phyloP scores from a whole-genome alignment of 2,797 vertebrate genomes.

The Synaphobranchus kaupii region DNA sequence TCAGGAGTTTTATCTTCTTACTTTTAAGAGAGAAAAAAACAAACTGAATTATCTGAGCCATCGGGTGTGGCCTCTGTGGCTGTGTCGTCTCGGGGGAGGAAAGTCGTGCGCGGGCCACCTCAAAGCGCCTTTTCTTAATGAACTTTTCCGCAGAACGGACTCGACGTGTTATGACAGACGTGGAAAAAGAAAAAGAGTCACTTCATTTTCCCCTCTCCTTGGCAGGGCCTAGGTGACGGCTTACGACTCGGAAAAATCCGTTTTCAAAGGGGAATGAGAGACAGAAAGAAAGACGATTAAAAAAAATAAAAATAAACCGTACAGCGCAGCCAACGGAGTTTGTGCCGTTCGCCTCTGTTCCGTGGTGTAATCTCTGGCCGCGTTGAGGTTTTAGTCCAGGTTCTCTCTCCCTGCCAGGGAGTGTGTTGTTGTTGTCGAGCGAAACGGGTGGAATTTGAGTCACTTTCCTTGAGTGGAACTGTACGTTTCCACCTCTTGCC shows the following conservation, averaged over 20 bases:
- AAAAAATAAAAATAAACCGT: conserved; percentile 11
- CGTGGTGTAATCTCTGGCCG: conserved; percentile 41
- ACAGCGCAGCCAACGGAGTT: conserved; percentile 28
- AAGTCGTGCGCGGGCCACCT: conserved; percentile 43
- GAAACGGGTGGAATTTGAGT: conserved; percentile 30
- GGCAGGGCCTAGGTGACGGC: conserved; percentile 30
- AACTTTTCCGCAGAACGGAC: conserved; percentile 39
- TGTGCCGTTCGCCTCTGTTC: conserved; percentile 42
- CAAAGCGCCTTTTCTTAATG: conserved; percentile 46
- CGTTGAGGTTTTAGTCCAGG: conserved; percentile 29
- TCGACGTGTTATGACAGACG: conserved; percentile 49
- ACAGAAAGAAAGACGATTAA: background rate
- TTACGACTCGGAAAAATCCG: conserved; percentile 35
- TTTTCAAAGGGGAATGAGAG: conserved; percentile 25
- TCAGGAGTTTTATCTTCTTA: conserved; percentile 33
- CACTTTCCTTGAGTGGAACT: conserved; percentile 47
- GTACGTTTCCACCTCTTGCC: conserved; percentile 40
- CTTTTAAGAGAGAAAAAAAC: conserved; percentile 32
- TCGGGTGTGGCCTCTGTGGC: conserved; percentile 18
- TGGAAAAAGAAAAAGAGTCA: conserved; percentile 43
- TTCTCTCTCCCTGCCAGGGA: conserved; percentile 35
- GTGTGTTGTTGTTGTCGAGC: conserved; percentile 29
- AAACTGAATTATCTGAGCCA: conserved; percentile 5
- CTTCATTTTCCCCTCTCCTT: conserved; percentile 39
- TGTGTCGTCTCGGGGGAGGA: conserved; percentile 43